Evolutionary conservation across 1,140 invertebrate genomes (phyloP).

Genomic region (Andrena cerasifolii): DNA sequence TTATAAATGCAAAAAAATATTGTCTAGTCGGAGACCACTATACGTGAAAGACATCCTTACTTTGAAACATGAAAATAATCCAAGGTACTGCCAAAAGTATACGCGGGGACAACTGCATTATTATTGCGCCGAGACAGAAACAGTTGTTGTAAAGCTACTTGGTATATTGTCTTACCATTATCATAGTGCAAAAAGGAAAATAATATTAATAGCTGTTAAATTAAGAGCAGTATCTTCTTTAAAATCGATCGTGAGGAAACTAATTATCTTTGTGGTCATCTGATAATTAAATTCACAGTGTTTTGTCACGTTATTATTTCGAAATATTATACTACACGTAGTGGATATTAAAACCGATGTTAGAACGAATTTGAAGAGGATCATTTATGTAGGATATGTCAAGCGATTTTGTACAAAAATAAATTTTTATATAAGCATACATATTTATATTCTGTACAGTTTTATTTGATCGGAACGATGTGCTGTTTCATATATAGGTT

Average conservation of each 20-base stretch:
- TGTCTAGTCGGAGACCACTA: slow-evolving; percentile 35
- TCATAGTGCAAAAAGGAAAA: neutral
- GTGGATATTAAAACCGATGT: slow-evolving; percentile 10
- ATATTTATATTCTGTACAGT: slow-evolving; percentile 56
- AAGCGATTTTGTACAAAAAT: slow-evolving; percentile 46
- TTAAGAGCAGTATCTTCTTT: neutral
- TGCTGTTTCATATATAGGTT: slow-evolving; percentile 41
- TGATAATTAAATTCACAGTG: slow-evolving; percentile 28
- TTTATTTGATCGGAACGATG: slow-evolving; percentile 39
- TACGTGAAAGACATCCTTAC: neutral
- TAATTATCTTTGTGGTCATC: slow-evolving; percentile 29
- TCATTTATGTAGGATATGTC: slow-evolving; percentile 37
- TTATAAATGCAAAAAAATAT: neutral
- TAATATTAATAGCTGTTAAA: neutral
- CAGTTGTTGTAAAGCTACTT: neutral
- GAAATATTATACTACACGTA: slow-evolving; percentile 11
- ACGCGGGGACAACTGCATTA: neutral
- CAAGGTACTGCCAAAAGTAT: slow-evolving; percentile 32
- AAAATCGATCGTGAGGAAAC: neutral
- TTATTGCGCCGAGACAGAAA: neutral
- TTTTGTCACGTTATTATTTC: slow-evolving; percentile 20
- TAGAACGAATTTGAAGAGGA: slow-evolving; percentile 10
- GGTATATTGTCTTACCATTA: neutral
- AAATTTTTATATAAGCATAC: slow-evolving; percentile 51
- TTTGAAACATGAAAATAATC: neutral